phyloP scores from a whole-genome alignment of 1,140 invertebrate species.

The Eubasilissa regina region DNA sequence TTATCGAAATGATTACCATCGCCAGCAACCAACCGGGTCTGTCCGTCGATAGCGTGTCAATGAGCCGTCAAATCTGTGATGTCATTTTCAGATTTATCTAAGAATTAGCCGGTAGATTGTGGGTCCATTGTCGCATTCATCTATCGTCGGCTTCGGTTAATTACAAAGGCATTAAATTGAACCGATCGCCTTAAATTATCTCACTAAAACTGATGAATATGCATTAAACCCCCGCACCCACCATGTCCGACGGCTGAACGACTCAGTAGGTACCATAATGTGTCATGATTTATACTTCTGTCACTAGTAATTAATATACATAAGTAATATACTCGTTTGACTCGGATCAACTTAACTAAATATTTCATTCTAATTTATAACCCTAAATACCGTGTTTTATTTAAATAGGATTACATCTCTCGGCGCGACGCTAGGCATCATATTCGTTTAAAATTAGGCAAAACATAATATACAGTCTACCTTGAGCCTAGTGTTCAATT shows the following conservation, averaged over 20 bases:
- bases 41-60: background rate
- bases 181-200: conserved; percentile 16
- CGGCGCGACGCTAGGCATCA: too few species aligned
- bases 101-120: background rate
- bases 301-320: conserved; percentile 3
- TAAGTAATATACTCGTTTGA: background rate
- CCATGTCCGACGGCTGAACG: background rate
- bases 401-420: too few species aligned
- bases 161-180: conserved; percentile 21
- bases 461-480: too few species aligned
- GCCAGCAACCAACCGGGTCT: background rate
- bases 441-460: too few species aligned
- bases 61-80: conserved; percentile 6
- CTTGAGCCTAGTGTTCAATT: too few species aligned
- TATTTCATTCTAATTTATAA: too few species aligned
- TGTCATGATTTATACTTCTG: background rate
- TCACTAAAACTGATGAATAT: conserved; percentile 9
- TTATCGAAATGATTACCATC: too few species aligned
- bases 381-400: too few species aligned
- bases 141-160: conserved; percentile 9
- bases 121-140: conserved; percentile 9
- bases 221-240: background rate
- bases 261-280: background rate
- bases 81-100: conserved; percentile 1
- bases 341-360: background rate